phyloP scores from a whole-genome alignment of 2,113 vertebrate genomes.

The Phrynosoma blainvillii region DNA sequence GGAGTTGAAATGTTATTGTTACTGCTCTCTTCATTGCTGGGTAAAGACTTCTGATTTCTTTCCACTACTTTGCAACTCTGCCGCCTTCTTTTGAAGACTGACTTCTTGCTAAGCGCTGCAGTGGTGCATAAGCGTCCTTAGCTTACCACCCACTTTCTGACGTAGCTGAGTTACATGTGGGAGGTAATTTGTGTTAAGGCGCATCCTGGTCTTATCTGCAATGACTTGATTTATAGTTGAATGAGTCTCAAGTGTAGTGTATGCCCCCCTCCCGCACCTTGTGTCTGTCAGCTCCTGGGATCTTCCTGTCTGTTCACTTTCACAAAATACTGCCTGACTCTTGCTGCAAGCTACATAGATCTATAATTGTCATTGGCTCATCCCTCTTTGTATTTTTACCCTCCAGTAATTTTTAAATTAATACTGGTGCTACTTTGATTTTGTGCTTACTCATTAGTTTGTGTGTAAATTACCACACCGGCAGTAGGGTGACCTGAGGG shows the following conservation, averaged over 20 bases:
- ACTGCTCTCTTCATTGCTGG: neutral
- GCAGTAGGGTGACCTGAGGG: neutral
- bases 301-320: neutral
- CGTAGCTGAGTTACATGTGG: neutral
- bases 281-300: too few species aligned
- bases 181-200: neutral
- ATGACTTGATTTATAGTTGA: neutral
- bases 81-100: neutral
- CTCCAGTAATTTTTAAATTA: neutral
- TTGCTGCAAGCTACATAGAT: neutral
- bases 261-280: neutral
- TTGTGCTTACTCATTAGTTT: neutral
- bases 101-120: neutral
- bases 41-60: neutral
- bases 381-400: too few species aligned
- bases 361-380: neutral
- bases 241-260: neutral
- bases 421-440: neutral
- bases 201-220: neutral
- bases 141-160: neutral
- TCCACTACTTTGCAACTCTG: neutral
- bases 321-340: neutral
- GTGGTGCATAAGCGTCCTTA: neutral
- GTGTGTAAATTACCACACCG: neutral
- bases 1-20: neutral